A percentile compares a stretch with the other conserved stretches of the same genome.
Conservation (phyloP, 2,888 invertebrate species). For the Leptinotarsa rubiginosa region DNA sequence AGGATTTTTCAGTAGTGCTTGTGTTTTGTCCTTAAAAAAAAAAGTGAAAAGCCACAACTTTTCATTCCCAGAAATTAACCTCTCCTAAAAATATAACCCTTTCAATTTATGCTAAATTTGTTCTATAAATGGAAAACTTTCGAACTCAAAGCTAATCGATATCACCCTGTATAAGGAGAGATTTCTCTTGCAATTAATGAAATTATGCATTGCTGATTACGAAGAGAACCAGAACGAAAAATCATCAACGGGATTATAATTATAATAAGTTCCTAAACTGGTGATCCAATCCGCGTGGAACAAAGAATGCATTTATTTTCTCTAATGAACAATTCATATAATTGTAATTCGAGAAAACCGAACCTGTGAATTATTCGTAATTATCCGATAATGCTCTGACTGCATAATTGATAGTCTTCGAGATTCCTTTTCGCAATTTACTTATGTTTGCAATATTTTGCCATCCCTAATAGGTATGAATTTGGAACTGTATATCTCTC, state of each 20-base stretch:
- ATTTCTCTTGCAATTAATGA: neutral
- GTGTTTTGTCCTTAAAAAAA: too few relatives aligned
- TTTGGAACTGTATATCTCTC: too few relatives aligned
- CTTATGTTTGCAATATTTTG: too few relatives aligned
- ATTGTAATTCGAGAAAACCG: neutral
- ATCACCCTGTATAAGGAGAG: neutral
- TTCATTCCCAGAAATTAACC: too few relatives aligned
- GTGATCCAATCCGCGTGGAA: conserved; percentile 1
- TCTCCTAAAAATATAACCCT: too few relatives aligned
- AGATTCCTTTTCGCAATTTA: too few relatives aligned
- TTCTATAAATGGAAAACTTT: neutral
- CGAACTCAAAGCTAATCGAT: neutral
- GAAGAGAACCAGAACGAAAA: conserved; percentile 7
- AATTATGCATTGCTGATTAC: conserved; percentile 1
- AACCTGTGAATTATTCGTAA: conserved; percentile 12
- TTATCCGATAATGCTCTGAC: neutral
- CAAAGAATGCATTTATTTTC: conserved; percentile 17
- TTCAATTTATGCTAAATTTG: too few relatives aligned
- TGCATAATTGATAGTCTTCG: conserved; percentile 1
- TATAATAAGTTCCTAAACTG: conserved; percentile 16
- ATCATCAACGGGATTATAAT: conserved; percentile 10
- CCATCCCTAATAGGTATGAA: too few relatives aligned
- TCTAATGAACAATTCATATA: neutral
- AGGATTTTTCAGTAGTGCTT: too few relatives aligned
- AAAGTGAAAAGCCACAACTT: too few relatives aligned